phyloP scores from a whole-genome alignment of 2,888 invertebrate species.

The Aethes cnicana region DNA sequence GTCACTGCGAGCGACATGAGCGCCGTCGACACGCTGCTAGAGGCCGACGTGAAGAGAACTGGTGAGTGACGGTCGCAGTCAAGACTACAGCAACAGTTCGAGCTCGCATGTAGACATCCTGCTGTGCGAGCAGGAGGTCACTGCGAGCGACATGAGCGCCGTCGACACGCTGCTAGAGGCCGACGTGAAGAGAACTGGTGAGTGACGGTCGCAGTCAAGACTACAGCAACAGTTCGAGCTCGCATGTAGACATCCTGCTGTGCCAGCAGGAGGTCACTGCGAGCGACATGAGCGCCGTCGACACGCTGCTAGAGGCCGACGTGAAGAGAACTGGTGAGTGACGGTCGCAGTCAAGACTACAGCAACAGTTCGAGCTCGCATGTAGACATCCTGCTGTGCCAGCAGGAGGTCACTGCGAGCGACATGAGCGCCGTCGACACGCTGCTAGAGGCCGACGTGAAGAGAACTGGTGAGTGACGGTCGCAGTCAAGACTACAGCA shows the following conservation, averaged over 20 bases:
- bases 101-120: slow-evolving; percentile 97
- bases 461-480: slow-evolving; percentile 85
- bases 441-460: slow-evolving; percentile 95
- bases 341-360: too few species aligned
- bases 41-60: slow-evolving; percentile 95
- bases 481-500: too few species aligned
- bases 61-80: too few species aligned
- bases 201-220: too few species aligned
- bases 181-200: slow-evolving; percentile 92
- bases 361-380: too few species aligned
- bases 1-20: slow-evolving; percentile 96
- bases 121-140: slow-evolving; percentile 98
- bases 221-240: too few species aligned
- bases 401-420: slow-evolving; percentile 98
- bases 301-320: slow-evolving; percentile 96
- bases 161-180: slow-evolving; percentile 96
- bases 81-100: too few species aligned
- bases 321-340: slow-evolving; percentile 87
- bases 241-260: slow-evolving; percentile 96
- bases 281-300: slow-evolving; percentile 95
- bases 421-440: slow-evolving; percentile 96
- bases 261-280: slow-evolving; percentile 99
- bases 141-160: slow-evolving; percentile 96
- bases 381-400: slow-evolving; percentile 97
- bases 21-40: slow-evolving; percentile 96